phyloP scores from a whole-genome alignment of 2,888 invertebrate species.

The Maniola hyperantus region DNA sequence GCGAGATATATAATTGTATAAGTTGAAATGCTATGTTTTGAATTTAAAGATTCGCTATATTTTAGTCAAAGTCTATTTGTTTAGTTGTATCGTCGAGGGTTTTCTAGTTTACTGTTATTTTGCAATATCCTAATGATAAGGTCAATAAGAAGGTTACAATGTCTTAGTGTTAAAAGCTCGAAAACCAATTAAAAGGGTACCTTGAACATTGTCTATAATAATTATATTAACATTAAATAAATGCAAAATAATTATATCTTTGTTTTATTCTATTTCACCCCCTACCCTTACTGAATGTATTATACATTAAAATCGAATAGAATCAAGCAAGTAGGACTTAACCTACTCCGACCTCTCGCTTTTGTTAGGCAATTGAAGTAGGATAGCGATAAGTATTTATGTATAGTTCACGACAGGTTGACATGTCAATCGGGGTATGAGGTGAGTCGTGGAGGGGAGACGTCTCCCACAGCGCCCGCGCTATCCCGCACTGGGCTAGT shows the following conservation, averaged over 20 bases:
- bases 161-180: slow-evolving; percentile 79
- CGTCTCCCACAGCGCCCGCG: no score
- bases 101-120: slow-evolving; percentile 76
- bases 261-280: slow-evolving; percentile 41
- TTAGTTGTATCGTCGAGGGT: slow-evolving; percentile 71
- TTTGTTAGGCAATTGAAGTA: no score
- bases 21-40: slow-evolving; percentile 70
- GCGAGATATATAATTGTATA: slow-evolving; percentile 68
- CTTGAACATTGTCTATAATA: slow-evolving; percentile 80
- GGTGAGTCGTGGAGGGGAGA: no score
- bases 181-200: slow-evolving; percentile 82
- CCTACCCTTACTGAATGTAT: no score
- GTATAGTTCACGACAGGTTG: no score
- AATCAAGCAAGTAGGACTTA: no score
- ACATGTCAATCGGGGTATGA: no score
- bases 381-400: no score
- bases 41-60: slow-evolving; percentile 76
- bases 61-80: slow-evolving; percentile 77
- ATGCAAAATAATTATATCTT: slow-evolving; percentile 61
- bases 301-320: no score
- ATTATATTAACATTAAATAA: slow-evolving; percentile 83
- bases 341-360: no score
- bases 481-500: no score
- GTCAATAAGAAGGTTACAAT: slow-evolving; percentile 73
- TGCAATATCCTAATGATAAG: slow-evolving; percentile 75